Evolutionary conservation across 2,113 vertebrate genomes (phyloP).

Genomic region (Periophthalmus modestus): DNA sequence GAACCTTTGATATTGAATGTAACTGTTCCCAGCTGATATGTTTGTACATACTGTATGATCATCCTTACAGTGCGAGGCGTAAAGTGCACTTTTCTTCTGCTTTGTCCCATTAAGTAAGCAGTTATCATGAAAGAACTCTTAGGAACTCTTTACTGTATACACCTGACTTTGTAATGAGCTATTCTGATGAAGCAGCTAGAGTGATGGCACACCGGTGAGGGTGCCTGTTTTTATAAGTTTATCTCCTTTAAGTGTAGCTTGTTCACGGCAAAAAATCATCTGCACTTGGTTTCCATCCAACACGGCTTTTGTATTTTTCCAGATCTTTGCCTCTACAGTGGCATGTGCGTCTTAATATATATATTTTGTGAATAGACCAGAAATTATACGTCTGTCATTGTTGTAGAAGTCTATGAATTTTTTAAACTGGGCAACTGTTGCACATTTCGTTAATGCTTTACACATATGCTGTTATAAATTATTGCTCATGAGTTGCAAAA

Average conservation of each 20-base stretch:
- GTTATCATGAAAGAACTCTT: constrained; percentile 52
- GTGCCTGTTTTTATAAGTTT: constrained; percentile 45
- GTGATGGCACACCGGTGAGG: constrained; percentile 27
- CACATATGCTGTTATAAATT: constrained; percentile 97
- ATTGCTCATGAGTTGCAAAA: constrained; percentile 93
- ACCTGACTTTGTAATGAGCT: constrained; percentile 14
- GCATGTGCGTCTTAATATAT: constrained; percentile 88
- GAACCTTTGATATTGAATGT: constrained; percentile 78
- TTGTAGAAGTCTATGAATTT: constrained; percentile 92
- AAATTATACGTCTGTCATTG: constrained; percentile 88
- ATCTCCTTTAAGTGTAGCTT: constrained; percentile 55
- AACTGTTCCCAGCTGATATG: constrained; percentile 72
- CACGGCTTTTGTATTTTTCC: constrained; percentile 84
- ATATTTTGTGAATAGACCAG: constrained; percentile 87
- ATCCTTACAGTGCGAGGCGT: constrained; percentile 73
- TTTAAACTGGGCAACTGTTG: constrained; percentile 87
- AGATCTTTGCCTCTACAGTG: constrained; percentile 84
- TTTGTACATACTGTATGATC: constrained; percentile 63
- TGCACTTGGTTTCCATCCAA: constrained; percentile 67
- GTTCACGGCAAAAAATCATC: constrained; percentile 30
- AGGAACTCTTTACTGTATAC: constrained; percentile 40
- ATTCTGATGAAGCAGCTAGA: constrained; percentile 29
- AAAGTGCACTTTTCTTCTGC: constrained; percentile 81
- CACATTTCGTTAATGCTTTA: constrained; percentile 95
- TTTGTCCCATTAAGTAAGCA: constrained; percentile 50